A percentile compares a stretch with the other conserved stretches of the same genome.
These are phyloP conservation scores for Lepidonotus clava DNA, from an alignment of 2,888 invertebrate species.

Conservation along the genomic window DNA sequence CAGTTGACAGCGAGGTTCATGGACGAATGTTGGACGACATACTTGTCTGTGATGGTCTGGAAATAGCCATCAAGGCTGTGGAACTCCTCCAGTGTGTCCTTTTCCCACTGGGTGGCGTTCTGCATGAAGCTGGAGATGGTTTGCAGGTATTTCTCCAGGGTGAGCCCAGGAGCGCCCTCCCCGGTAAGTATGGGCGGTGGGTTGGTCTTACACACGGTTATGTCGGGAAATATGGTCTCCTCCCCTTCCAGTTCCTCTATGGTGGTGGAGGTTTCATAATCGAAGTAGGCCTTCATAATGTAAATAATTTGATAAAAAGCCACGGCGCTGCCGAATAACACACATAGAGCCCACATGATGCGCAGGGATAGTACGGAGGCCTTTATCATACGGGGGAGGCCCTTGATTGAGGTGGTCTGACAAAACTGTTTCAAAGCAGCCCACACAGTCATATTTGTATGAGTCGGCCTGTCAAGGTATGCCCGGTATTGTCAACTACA, in stretches of 20 bases:
- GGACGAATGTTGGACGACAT: background rate
- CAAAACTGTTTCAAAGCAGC: slow-evolving; percentile 2
- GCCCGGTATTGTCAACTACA: too few species aligned
- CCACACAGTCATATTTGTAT: background rate
- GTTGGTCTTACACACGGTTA: slow-evolving; percentile 24
- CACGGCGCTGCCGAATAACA: slow-evolving; percentile 12
- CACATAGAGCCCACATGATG: slow-evolving; percentile 34
- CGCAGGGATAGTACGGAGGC: background rate
- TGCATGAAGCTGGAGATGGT: background rate
- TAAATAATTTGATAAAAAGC: slow-evolving; percentile 20
- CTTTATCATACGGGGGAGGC: slow-evolving; percentile 15
- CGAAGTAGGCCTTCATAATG: background rate
- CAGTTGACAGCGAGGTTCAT: background rate
- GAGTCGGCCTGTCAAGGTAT: too few species aligned
- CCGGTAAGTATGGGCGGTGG: background rate
- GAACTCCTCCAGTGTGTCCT: background rate
- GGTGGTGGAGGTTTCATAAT: slow-evolving; percentile 7
- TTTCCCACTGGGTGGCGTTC: background rate
- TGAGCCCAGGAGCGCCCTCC: background rate
- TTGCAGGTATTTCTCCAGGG: background rate
- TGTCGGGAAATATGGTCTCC: slow-evolving; percentile 22
- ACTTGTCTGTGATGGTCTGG: background rate
- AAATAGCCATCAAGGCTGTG: slow-evolving; percentile 42
- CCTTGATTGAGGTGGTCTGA: slow-evolving; percentile 38
- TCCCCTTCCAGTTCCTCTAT: slow-evolving; percentile 18